Percentiles rank a stretch among this genome's conserved stretches.
phyloP scores from a whole-genome alignment of 2,113 vertebrate genomes.

The Nansenia antarctica region DNA sequence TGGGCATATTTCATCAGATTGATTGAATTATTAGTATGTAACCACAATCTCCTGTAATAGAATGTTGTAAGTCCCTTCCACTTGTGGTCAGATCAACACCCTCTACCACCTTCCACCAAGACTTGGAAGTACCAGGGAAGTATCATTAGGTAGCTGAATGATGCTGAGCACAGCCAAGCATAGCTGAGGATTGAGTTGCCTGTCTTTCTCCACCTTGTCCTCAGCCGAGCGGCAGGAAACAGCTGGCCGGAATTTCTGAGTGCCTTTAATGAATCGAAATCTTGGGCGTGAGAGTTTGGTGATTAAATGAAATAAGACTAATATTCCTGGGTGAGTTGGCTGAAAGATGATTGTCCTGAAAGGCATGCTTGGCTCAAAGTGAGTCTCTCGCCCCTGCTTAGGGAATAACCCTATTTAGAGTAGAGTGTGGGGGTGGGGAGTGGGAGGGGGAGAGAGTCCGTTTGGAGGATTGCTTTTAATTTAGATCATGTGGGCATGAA shows the following conservation, averaged over 20 bases:
- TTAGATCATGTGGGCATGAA: conserved; percentile 37
- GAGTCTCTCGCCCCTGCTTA: conserved; percentile 20
- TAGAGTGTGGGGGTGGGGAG: conserved; percentile 9
- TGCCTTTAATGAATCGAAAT: conserved; percentile 86
- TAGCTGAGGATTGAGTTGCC: conserved; percentile 76
- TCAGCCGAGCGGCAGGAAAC: conserved; percentile 84
- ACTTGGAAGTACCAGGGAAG: conserved; percentile 63
- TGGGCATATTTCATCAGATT: conserved; percentile 47
- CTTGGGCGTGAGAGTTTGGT: conserved; percentile 77
- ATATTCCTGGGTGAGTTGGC: conserved; percentile 84
- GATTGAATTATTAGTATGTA: conserved; percentile 74
- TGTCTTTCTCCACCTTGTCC: conserved; percentile 84
- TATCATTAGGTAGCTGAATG: conserved; percentile 75
- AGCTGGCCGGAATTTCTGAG: conserved; percentile 92
- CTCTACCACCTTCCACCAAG: conserved; percentile 56
- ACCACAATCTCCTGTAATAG: conserved; percentile 64
- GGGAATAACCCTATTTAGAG: conserved; percentile 55
- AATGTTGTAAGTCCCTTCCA: conserved; percentile 63
- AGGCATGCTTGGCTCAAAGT: conserved; percentile 34
- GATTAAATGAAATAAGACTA: conserved; percentile 88
- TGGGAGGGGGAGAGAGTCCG: not conserved
- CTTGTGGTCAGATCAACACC: conserved; percentile 68
- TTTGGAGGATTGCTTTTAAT: conserved; percentile 56
- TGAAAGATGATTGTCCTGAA: conserved; percentile 67
- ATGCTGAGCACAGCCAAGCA: conserved; percentile 69